phyloP scores from a whole-genome alignment of 2,113 vertebrate genomes.

The Lophotis ruficrista region DNA sequence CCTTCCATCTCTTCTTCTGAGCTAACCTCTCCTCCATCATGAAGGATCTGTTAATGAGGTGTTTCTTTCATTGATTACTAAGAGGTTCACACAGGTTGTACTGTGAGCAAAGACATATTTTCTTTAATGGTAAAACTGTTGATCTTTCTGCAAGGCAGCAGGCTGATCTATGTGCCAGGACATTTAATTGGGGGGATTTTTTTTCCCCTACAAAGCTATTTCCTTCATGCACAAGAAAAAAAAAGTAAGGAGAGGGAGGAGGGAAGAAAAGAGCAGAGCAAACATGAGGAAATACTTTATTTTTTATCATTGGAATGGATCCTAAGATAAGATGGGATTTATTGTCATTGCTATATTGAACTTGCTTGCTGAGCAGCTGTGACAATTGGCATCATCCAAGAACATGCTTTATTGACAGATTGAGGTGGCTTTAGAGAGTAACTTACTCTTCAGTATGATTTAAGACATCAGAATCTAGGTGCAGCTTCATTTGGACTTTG shows the following conservation, averaged over 20 bases:
- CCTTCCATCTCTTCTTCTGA: neutral
- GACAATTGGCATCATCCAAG: neutral
- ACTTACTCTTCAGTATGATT: neutral
- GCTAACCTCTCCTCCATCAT: neutral
- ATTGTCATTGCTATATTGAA: neutral
- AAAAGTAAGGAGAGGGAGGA: accelerated
- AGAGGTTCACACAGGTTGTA: neutral
- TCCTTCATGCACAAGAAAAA: neutral
- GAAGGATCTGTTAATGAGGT: neutral
- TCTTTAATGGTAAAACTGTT: neutral
- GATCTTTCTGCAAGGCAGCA: neutral
- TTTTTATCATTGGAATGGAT: neutral
- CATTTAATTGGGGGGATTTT: neutral
- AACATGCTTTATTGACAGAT: neutral
- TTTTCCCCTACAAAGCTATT: neutral
- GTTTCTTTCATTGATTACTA: neutral
- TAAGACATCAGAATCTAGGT: neutral
- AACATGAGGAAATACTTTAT: neutral
- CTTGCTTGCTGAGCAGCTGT: neutral
- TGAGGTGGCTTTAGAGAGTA: neutral
- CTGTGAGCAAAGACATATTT: neutral
- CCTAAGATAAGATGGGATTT: neutral
- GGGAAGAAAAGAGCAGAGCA: neutral
- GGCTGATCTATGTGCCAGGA: neutral
- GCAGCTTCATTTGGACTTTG: neutral